Evolutionary conservation across 2,888 invertebrate genomes (phyloP).

Genomic region (Agriotes lineatus): DNA sequence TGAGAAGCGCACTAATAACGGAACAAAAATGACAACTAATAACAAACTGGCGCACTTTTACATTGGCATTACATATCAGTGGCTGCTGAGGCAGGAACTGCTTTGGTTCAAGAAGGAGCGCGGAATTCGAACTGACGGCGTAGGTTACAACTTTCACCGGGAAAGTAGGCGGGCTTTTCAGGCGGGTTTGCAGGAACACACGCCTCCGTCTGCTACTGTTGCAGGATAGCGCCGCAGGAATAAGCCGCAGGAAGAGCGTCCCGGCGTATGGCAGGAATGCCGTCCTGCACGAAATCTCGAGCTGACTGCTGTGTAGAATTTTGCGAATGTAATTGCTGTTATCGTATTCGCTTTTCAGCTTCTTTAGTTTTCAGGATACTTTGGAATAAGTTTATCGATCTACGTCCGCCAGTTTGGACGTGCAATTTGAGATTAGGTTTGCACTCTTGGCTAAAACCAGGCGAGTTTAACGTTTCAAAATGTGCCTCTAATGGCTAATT

Average conservation of each 20-base stretch:
- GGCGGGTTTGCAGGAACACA: constrained; percentile 46
- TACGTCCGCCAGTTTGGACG: no score
- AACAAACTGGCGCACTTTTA: constrained; percentile 40
- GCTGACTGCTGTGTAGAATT: constrained; percentile 38
- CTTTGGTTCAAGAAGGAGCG: constrained; percentile 39
- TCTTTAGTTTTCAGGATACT: constrained; percentile 21
- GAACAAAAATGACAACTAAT: constrained; percentile 42
- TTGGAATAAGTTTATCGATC: constrained; percentile 8
- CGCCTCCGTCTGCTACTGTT: constrained; percentile 45
- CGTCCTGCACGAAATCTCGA: constrained; percentile 19
- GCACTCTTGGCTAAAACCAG: no score
- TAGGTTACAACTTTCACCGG: constrained; percentile 48
- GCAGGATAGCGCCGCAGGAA: constrained; percentile 43
- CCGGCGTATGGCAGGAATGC: constrained; percentile 11
- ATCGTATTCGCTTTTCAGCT: constrained; percentile 36
- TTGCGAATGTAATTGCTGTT: constrained; percentile 41
- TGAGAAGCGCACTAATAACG: constrained; percentile 37
- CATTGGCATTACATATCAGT: constrained; percentile 46
- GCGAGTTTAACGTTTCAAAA: no score
- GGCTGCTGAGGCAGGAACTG: constrained; percentile 30
- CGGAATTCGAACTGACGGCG: constrained; percentile 41
- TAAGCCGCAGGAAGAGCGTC: constrained; percentile 37
- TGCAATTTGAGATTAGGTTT: no score
- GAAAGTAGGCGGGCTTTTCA: constrained; percentile 50
- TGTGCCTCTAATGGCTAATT: no score